A percentile compares a stretch with the other conserved stretches of the same genome.
phyloP scores from a whole-genome alignment of 64 coral and sea anemone genomes.

The Acropora yongei region DNA sequence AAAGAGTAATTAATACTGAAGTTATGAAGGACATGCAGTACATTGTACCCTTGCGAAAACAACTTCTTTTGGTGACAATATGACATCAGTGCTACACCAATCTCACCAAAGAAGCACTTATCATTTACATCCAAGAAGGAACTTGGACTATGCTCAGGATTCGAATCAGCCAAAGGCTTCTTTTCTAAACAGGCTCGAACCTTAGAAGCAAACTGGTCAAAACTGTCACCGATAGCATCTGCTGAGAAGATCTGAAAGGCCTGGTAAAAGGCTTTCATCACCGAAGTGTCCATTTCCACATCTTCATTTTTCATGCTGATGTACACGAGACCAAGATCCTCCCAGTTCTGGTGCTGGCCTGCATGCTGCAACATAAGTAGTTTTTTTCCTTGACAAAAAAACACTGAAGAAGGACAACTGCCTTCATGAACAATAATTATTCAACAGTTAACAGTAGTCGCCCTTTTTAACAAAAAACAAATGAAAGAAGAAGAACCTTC shows the following conservation, averaged over 20 bases:
- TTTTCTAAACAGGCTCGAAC: slow-evolving; percentile 12
- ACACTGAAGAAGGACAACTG: no score
- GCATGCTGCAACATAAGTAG: slow-evolving; percentile 28
- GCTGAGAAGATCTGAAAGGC: background rate
- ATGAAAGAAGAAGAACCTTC: no score
- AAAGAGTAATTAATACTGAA: slow-evolving; percentile 57
- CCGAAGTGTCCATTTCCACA: slow-evolving; percentile 16
- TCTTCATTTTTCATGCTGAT: slow-evolving; percentile 50
- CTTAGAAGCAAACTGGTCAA: slow-evolving; percentile 27
- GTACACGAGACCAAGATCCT: slow-evolving; percentile 63
- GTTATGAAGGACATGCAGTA: slow-evolving; percentile 58
- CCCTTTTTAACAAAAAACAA: no score
- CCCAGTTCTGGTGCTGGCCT: slow-evolving; percentile 39
- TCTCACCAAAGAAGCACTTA: slow-evolving; percentile 50
- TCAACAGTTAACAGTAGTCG: no score
- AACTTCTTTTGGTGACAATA: slow-evolving; percentile 1
- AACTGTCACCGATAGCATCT: slow-evolving; percentile 33
- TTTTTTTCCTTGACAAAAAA: background rate
- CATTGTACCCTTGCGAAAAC: slow-evolving; percentile 34
- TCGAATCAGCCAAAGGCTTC: background rate
- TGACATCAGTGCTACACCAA: slow-evolving; percentile 74
- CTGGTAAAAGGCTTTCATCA: slow-evolving; percentile 44
- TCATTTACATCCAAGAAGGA: slow-evolving; percentile 43
- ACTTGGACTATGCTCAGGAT: slow-evolving; percentile 28
- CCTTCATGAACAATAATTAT: no score